Evolutionary conservation across 2,888 invertebrate genomes (phyloP), one percentile per base, ranked within the genome.

Genomic region (Listrodromus nycthemerus): DNA sequence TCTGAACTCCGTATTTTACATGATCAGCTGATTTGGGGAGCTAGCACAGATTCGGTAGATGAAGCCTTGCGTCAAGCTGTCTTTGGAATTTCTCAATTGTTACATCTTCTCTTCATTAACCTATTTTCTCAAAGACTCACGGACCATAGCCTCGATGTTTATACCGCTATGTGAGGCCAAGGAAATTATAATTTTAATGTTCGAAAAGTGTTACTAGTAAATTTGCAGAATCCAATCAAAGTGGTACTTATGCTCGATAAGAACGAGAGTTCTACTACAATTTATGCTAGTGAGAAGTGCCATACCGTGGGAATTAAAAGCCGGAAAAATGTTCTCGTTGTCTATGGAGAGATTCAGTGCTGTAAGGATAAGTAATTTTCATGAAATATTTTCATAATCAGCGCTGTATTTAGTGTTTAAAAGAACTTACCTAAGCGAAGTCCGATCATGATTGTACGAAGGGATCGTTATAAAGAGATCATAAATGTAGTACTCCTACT

Each of bases 221-320:
- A 41, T 66, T 52, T 75, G 16, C 45, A 81, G 81, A 58, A 77
- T 19, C 27, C 74, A 81, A 61, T 63, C 74, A 21, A 65, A 81
- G 58, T 84, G 81, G 84, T 81, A 84, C 13, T 41, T 41, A 13
- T 41, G 41, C 41, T 55, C 70, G 21, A 48, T 66, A 19, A 45
- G n/a, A 6, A n/a, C 74, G 1, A 80, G 78, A 70, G 81, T 52
- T n/a, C 84, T 81, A 48, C 13, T 84, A n/a, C 70, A 50, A 33
- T 37, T 80, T 7, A 70, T 84, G n/a, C 41, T 65, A 19, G 70
- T 84, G 70, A 55, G 74, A 27, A 81, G 63, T 61, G 30, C 58
- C 10, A 65, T 55, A 52, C 74, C 84, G 33, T 84, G 84, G 78
- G 70, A 70, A 41, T 45, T 84, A 58, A 84, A 74, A 61, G 84